Conservation (phyloP, 2,888 invertebrate species). For the Scaptomyza reducta region DNA sequence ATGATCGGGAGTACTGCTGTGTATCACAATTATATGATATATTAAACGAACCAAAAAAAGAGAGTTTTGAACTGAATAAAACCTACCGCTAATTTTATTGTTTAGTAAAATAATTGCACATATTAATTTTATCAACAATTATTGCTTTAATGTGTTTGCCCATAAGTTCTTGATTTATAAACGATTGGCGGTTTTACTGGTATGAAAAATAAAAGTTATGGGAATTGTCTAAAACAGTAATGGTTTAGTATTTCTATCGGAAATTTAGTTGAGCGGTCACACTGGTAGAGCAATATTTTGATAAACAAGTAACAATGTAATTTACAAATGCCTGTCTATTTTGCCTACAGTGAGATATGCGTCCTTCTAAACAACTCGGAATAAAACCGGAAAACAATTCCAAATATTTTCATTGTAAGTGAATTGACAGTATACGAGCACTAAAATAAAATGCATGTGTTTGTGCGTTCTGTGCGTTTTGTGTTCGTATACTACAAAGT, state of each 20-base stretch:
- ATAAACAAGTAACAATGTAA: conserved; percentile 5
- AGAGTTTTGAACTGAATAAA: neutral
- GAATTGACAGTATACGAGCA: neutral
- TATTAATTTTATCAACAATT: no score
- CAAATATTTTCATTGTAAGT: neutral
- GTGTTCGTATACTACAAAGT: conserved; percentile 2
- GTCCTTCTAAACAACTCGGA: neutral
- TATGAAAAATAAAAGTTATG: no score
- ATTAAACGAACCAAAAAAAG: neutral
- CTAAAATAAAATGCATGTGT: neutral
- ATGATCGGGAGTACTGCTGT: neutral
- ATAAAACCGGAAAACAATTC: neutral
- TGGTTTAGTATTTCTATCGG: conserved; percentile 3
- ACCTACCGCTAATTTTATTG: no score
- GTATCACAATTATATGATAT: neutral
- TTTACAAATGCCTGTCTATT: neutral
- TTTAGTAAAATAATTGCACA: no score
- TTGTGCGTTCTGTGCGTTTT: neutral
- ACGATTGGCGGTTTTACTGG: no score
- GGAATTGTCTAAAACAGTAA: no score
- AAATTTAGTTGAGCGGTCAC: conserved; percentile 14
- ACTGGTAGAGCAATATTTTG: neutral
- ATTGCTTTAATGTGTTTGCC: no score
- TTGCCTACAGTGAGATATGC: neutral
- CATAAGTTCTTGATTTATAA: no score